Base-by-base conservation (phyloP, 2,888 invertebrate species). In the Tridacna gigas region DNA sequence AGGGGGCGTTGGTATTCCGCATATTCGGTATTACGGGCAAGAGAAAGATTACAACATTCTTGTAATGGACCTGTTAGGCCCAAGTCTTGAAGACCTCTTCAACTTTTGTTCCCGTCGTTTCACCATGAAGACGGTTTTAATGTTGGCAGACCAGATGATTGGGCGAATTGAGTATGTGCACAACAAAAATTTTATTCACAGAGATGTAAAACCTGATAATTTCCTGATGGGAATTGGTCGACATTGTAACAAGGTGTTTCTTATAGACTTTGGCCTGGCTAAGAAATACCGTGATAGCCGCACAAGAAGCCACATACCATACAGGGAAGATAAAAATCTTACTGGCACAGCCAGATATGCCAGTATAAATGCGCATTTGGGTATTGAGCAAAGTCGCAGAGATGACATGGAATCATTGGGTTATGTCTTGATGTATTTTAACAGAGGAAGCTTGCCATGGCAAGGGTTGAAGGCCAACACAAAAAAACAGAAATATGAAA, bases 331-430 rank as follows among this genome's bases (percentile, higher is more conserved):
- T 89, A 95, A 95, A 88, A 95, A 95, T 89, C 92, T 95, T 61
- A 95, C 95, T 47, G 94, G 94, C 11, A 95, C 95, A 45, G 95
- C 95, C n/a, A 91, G 99, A 94, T 99, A 99, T 96, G 99, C 99
- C 89, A 99, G 99, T 89, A 99, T 99, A 95, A 99, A 99, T 96
- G 99, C 99, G 90, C 99, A 99, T 96, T 96, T 99, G 94, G 99
- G 99, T 92, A 99, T 99, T 95, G 99, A 99, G 95, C 99, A 99
- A 95, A 98, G 99, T 93, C 97, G 99, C 90, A 96, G 99, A 91
- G 99, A 99, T 96, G 99, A 99, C 95, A 98, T 99, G 98, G 99
- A 99, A 95, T 99, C 99, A 18, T 96, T 99, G 89, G 99, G 99
- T 90, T 99, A 99, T 95, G 99, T 99, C 89, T 97, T 99, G 95